Percentiles rank a stretch among this genome's conserved stretches.
phyloP scores from a whole-genome alignment of 2,797 vertebrate species.

The Arnoldichthys spilopterus region DNA sequence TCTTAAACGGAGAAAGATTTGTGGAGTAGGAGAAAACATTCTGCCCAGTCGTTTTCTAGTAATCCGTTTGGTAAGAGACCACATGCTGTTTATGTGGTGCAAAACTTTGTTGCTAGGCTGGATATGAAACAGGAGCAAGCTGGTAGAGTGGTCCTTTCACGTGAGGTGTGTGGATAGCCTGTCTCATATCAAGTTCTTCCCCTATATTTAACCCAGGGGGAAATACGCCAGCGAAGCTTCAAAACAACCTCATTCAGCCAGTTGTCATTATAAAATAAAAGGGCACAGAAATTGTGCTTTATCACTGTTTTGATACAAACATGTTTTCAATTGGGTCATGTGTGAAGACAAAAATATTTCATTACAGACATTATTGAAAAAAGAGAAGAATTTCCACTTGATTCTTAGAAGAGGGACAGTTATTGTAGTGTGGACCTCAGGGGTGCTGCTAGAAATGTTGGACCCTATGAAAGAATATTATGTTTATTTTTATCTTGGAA shows the following conservation, averaged over 20 bases:
- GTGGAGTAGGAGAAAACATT: slow-evolving; percentile 15
- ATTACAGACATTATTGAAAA: background rate
- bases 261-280: slow-evolving; percentile 13
- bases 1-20: background rate
- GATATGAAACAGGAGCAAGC: slow-evolving; percentile 11
- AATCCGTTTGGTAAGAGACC: slow-evolving; percentile 9
- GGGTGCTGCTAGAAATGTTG: too few relatives aligned
- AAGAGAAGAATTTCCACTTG: too few relatives aligned
- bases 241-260: slow-evolving; percentile 21
- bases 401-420: too few relatives aligned
- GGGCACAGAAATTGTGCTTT: background rate
- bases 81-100: slow-evolving; percentile 3
- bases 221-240: slow-evolving; percentile 18
- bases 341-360: background rate
- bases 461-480: too few relatives aligned
- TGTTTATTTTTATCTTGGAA: too few relatives aligned
- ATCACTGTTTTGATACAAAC: background rate
- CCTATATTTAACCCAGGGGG: slow-evolving; percentile 45
- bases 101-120: background rate
- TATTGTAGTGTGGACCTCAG: too few relatives aligned
- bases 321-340: background rate
- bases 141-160: slow-evolving; percentile 2
- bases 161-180: slow-evolving; percentile 11
- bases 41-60: slow-evolving; percentile 12
- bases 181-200: slow-evolving; percentile 41